These are phyloP conservation scores for Conchocele bisecta DNA, from an alignment of 2,888 invertebrate species.

Conservation along the genomic window DNA sequence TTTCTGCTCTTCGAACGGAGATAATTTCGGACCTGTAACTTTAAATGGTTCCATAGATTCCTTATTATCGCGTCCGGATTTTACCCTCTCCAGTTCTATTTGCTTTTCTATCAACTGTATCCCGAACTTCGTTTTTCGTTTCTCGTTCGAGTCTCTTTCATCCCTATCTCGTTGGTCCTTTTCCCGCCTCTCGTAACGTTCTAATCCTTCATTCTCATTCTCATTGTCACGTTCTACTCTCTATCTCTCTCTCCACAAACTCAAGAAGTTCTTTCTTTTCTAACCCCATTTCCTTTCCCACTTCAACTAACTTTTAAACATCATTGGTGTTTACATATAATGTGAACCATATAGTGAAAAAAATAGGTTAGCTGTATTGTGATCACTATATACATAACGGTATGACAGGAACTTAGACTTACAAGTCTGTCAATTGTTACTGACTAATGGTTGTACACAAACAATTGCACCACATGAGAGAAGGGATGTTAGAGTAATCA, in stretches of 20 bases:
- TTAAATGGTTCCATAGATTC: not conserved
- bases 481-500: too few relatives aligned
- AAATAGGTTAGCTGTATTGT: too few relatives aligned
- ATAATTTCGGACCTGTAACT: constrained; percentile 12
- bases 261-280: not conserved
- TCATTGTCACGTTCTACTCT: not conserved
- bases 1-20: not conserved
- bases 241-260: not conserved
- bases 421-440: too few relatives aligned
- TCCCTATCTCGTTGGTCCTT: not conserved
- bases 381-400: too few relatives aligned
- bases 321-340: too few relatives aligned
- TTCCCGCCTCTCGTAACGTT: not conserved
- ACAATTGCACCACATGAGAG: too few relatives aligned
- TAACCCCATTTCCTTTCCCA: not conserved
- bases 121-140: not conserved
- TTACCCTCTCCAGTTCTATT: not conserved
- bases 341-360: too few relatives aligned
- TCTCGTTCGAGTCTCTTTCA: too few relatives aligned
- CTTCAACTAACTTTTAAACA: not conserved
- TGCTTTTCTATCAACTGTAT: not conserved
- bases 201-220: not conserved
- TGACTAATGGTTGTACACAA: too few relatives aligned
- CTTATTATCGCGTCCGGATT: not conserved
- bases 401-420: too few relatives aligned